A percentile compares a stretch with the other conserved stretches of the same genome.
Conservation (phyloP, 2,888 invertebrate species). For the Drosophila kanekoi region DNA sequence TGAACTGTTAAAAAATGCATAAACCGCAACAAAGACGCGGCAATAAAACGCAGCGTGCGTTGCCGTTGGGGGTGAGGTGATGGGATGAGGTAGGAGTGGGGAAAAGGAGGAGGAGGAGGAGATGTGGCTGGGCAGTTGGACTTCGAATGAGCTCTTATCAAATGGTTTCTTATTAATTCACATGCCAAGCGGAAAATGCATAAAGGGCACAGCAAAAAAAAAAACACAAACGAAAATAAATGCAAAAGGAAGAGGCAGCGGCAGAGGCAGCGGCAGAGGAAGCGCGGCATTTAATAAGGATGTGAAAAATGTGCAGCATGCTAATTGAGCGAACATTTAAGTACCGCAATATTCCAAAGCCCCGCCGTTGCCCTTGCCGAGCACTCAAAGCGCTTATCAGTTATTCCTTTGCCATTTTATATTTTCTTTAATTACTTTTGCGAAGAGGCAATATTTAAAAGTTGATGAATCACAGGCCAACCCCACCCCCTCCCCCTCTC, state of each 20-base stretch:
- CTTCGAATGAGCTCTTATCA: conserved; percentile 14
- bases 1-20: conserved; percentile 43
- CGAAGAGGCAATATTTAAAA: conserved; percentile 51
- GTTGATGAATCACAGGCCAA: conserved; percentile 55
- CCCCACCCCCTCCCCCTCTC: background rate
- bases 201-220: conserved; percentile 10
- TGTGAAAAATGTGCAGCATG: conserved; percentile 73
- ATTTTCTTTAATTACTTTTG: conserved; percentile 45
- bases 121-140: background rate
- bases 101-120: background rate
- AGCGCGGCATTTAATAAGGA: conserved; percentile 66
- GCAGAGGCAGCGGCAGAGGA: conserved; percentile 6
- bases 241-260: background rate
- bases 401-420: conserved; percentile 39
- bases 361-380: background rate
- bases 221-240: background rate
- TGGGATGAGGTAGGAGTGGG: no score
- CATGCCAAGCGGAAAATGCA: conserved; percentile 53
- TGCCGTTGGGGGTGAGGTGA: background rate
- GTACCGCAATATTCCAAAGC: conserved; percentile 13
- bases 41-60: conserved; percentile 60
- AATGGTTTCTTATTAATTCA: conserved; percentile 65
- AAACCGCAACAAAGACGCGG: conserved; percentile 48
- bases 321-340: conserved; percentile 67
- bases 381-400: conserved; percentile 22